A percentile compares a stretch with the other conserved stretches of the same genome.
Evolutionary conservation across 2,888 invertebrate genomes (phyloP).

Genomic region (Philhelius pedissequus): DNA sequence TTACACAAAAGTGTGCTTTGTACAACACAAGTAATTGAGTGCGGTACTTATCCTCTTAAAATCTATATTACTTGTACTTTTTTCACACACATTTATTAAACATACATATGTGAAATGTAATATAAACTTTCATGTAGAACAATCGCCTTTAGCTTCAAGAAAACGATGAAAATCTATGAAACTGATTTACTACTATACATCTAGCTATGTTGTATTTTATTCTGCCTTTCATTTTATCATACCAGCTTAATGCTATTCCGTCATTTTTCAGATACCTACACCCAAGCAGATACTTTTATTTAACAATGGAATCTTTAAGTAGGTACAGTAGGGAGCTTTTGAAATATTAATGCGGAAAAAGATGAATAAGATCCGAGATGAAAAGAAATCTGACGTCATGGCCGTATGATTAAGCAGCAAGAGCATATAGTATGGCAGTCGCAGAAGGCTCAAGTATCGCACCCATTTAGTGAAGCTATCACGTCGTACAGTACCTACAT

Average conservation of each 20-base stretch:
- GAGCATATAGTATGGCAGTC: not conserved
- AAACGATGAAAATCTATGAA: not conserved
- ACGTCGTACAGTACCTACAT: too few species aligned
- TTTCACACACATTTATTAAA: not conserved
- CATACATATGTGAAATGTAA: not conserved
- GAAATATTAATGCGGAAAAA: conserved; percentile 20
- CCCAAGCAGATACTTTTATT: not conserved
- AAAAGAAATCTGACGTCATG: conserved; percentile 34
- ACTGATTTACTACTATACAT: not conserved
- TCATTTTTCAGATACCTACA: not conserved
- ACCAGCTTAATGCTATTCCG: not conserved
- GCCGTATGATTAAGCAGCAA: not conserved
- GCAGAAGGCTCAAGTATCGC: not conserved
- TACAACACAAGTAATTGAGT: not conserved
- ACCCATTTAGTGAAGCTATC: not conserved
- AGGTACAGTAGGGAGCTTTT: not conserved
- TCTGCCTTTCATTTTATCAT: not conserved
- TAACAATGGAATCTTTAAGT: conserved; percentile 2
- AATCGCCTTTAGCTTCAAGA: not conserved
- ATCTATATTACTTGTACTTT: not conserved
- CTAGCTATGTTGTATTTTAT: too few species aligned
- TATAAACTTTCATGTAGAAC: not conserved
- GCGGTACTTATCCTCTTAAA: not conserved
- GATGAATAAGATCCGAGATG: conserved; percentile 20
- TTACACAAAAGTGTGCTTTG: not conserved